phyloP scores from a whole-genome alignment of 2,888 invertebrate genomes.

The Epirrhoe tristata region DNA sequence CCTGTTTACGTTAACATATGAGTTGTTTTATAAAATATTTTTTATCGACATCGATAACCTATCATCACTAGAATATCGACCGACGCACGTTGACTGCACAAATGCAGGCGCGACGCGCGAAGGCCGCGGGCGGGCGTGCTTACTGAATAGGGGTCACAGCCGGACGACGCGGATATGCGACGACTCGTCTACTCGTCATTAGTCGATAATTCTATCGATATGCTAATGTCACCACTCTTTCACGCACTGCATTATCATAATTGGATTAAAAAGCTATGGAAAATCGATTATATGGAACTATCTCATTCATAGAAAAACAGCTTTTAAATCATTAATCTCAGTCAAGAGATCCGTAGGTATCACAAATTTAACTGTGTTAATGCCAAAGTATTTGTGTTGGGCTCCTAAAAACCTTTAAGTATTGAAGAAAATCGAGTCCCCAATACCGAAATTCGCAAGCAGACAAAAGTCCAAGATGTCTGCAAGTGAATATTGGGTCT shows the following conservation, averaged over 20 bases:
- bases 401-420: too few species aligned
- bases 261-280: conserved; percentile 18
- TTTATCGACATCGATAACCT: conserved; percentile 35
- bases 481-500: too few species aligned
- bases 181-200: conserved; percentile 22
- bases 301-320: conserved; percentile 9
- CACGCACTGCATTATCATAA: conserved; percentile 16
- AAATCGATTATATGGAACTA: conserved; percentile 3
- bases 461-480: too few species aligned
- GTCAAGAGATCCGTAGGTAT: not conserved
- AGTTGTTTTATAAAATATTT: not conserved
- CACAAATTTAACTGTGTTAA: not conserved
- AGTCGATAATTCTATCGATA: conserved; percentile 24
- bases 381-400: too few species aligned
- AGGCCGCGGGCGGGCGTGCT: conserved; percentile 67
- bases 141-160: conserved; percentile 67
- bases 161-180: conserved; percentile 57
- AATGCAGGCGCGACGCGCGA: conserved; percentile 57
- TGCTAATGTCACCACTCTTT: conserved; percentile 25
- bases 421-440: too few species aligned
- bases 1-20: too few species aligned
- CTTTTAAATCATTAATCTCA: not conserved
- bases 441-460: too few species aligned
- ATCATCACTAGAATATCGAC: conserved; percentile 45
- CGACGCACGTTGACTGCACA: conserved; percentile 59